These are phyloP conservation scores for Ophonus ardosiacus DNA, from an alignment of 2,888 invertebrate species.

Conservation along the genomic window DNA sequence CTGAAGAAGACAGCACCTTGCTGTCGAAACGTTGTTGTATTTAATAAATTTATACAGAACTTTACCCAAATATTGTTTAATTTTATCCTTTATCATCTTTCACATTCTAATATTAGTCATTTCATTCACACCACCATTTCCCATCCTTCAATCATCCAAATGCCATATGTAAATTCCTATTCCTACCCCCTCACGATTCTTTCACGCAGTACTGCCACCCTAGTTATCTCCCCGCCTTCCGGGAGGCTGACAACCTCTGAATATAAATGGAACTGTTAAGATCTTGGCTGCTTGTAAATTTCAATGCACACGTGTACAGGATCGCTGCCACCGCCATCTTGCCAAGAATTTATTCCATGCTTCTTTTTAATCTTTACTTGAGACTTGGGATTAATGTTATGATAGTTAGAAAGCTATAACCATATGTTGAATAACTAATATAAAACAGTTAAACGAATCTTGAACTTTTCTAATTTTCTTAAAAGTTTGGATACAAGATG, in stretches of 20 bases:
- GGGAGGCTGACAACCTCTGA: slow-evolving; percentile 37
- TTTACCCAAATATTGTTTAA: too few species aligned
- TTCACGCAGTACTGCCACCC: not conserved
- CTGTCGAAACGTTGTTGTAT: too few species aligned
- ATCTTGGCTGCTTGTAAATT: slow-evolving; percentile 55
- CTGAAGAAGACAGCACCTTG: too few species aligned
- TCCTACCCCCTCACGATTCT: not conserved
- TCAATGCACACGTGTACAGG: slow-evolving; percentile 32
- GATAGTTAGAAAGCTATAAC: not conserved
- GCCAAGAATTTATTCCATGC: slow-evolving; percentile 4
- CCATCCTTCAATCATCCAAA: not conserved
- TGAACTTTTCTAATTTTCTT: not conserved
- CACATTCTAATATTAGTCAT: not conserved
- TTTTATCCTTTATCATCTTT: too few species aligned
- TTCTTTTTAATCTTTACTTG: slow-evolving; percentile 47
- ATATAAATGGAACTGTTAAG: slow-evolving; percentile 56
- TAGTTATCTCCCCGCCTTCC: not conserved
- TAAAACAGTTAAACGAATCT: not conserved
- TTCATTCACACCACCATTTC: not conserved
- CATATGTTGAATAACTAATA: not conserved
- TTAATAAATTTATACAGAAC: too few species aligned
- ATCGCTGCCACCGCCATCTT: slow-evolving; percentile 1
- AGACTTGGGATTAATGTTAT: slow-evolving; percentile 43
- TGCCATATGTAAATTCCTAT: not conserved
- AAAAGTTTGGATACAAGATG: too few species aligned